Conservation (phyloP, 92 coral and sea anemone genomes). For the Galaxea fascicularis region DNA sequence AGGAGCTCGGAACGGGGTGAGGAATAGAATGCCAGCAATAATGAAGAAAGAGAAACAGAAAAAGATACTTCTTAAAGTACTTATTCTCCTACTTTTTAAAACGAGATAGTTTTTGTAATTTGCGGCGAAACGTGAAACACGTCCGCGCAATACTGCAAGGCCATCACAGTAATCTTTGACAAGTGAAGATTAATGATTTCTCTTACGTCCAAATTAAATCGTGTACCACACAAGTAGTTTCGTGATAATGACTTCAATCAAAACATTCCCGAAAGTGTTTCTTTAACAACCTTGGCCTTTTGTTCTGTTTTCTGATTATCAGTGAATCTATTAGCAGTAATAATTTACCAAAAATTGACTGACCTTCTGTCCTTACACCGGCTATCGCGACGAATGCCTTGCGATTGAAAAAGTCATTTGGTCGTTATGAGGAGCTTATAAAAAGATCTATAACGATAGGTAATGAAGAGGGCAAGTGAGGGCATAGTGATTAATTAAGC, state of each 20-base stretch:
- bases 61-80: no score
- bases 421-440: background rate
- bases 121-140: background rate
- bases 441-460: background rate
- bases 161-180: constrained; percentile 11
- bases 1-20: no score
- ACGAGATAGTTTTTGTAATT: no score
- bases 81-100: no score
- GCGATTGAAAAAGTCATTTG: background rate
- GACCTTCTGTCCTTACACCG: background rate
- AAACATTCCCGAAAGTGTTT: constrained; percentile 9
- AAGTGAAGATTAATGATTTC: constrained; percentile 22
- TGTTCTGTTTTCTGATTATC: background rate
- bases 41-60: no score
- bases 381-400: background rate
- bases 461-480: background rate
- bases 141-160: background rate
- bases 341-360: background rate
- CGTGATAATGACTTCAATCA: background rate
- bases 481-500: constrained; percentile 9
- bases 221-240: background rate
- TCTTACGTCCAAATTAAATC: background rate
- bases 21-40: no score
- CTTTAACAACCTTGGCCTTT: background rate
- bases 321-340: background rate